Evolutionary conservation across 2,888 invertebrate genomes (phyloP).

Genomic region (Acrobasis suavella): DNA sequence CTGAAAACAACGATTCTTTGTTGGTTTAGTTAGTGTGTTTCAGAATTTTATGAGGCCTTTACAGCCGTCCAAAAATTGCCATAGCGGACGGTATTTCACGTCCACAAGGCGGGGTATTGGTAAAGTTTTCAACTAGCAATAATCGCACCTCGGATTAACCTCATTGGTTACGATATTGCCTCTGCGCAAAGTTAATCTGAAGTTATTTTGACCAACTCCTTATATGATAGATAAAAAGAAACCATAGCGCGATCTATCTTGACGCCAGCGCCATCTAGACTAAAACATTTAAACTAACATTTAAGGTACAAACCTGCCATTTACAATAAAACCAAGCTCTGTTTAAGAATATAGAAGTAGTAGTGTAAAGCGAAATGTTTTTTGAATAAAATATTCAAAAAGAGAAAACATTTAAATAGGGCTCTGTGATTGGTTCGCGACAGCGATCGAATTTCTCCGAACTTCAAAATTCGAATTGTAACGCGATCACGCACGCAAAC

Average conservation of each 20-base stretch:
- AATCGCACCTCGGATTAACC: slow-evolving; percentile 94
- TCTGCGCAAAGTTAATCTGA: slow-evolving; percentile 91
- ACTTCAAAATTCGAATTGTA: slow-evolving; percentile 75
- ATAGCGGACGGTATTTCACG: slow-evolving; percentile 93
- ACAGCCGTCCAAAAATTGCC: slow-evolving; percentile 92
- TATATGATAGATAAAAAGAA: slow-evolving; percentile 28
- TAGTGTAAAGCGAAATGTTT: too few relatives aligned
- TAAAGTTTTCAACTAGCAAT: slow-evolving; percentile 97
- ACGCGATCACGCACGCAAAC: slow-evolving; percentile 75
- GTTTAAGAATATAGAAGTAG: too few relatives aligned
- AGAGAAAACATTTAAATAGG: slow-evolving; percentile 67
- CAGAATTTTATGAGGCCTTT: slow-evolving; percentile 37
- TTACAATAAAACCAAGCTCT: too few relatives aligned
- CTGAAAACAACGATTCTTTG: too few relatives aligned
- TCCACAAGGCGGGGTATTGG: slow-evolving; percentile 95
- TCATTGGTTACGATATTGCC: slow-evolving; percentile 97
- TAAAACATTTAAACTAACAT: slow-evolving; percentile 28
- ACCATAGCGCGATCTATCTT: slow-evolving; percentile 47
- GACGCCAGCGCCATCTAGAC: slow-evolving; percentile 54
- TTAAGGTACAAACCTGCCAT: neutral
- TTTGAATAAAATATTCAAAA: slow-evolving; percentile 61
- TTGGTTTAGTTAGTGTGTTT: too few relatives aligned
- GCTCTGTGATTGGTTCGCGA: slow-evolving; percentile 52
- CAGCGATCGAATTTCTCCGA: slow-evolving; percentile 74
- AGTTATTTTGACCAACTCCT: neutral